Base-by-base conservation (phyloP, 1,140 invertebrate species). In the Microplitis mediator region DNA sequence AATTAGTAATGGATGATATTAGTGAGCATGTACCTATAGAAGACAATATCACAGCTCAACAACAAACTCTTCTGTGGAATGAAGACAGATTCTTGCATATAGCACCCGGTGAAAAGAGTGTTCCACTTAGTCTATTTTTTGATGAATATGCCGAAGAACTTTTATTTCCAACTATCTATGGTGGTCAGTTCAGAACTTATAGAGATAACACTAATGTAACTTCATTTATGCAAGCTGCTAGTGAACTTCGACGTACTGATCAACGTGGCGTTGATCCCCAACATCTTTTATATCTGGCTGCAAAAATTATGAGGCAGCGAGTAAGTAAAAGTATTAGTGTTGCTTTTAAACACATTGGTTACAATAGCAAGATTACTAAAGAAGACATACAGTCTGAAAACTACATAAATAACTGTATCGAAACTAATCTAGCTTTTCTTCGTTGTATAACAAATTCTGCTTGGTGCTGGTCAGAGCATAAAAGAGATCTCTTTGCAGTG, bases 401-500 rank as follows among this genome's bases (percentile, higher is more conserved):
- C 14, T 77, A 71, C 50, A 50, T 76, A 34, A 35, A 77, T 35
- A 51, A 69, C 39, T 79, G 72, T 62, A 50, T 76, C 16, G 69
- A 77, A 71, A 69, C 14, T 4, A 78, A 76, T 74, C 69, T 77
- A 4, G 67, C 75, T 32, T 78, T 78, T 62, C 32, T 78, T 6
- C 58, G 65, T 31, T 65, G 65, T 34, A 71, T 76, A 9, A 71
- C 62, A 4, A 77, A 77, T 64, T 75, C 74, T 35, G 56, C 58
- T 31, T 72, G 66, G 31, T 81, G 82, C 79, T 85, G 83, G 80
- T 6, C 61, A 32, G 69, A 79, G 16, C 61, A 73, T 5, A 85
- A 87, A 79, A 80, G 74, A 74, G 84, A 86, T 76, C 72, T 87
- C 5, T 86, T 87, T 71, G 80, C 79, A 9, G 80, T 80, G 76